Evolutionary conservation across 2,888 invertebrate genomes (phyloP).

Genomic region (Ommatoiulus sabulosus): DNA sequence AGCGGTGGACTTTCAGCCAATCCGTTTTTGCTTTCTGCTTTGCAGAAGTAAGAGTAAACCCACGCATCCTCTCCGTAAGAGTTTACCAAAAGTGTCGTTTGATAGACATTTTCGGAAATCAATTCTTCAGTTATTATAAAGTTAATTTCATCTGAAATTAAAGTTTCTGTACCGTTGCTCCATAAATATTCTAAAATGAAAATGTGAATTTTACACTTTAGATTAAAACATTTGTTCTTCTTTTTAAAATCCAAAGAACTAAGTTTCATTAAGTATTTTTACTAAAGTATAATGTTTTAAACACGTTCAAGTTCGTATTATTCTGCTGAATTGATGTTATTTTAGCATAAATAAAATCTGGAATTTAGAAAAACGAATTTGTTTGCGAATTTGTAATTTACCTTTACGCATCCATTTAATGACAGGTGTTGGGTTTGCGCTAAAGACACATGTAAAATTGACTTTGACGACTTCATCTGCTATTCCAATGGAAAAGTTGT

Average conservation of each 20-base stretch:
- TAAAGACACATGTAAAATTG: not conserved
- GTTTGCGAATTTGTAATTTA: not conserved
- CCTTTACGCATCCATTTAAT: not conserved
- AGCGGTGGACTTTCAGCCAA: not conserved
- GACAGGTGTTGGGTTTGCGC: not conserved
- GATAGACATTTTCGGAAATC: not conserved
- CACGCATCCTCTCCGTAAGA: not conserved
- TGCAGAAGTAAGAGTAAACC: not conserved
- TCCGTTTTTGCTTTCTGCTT: slow-evolving; percentile 9
- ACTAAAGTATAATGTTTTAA: not conserved
- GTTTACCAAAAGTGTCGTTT: not conserved
- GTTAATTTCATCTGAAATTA: not conserved
- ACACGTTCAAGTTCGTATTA: too few species aligned
- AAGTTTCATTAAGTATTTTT: not conserved
- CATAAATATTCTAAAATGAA: not conserved
- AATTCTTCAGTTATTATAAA: not conserved
- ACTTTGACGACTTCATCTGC: not conserved
- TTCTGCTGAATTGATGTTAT: not conserved
- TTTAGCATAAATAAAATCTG: not conserved
- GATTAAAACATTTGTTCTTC: too few species aligned
- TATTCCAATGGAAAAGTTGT: slow-evolving; percentile 28
- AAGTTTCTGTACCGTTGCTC: not conserved
- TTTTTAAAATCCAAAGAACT: too few species aligned
- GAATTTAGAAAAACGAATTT: too few species aligned
- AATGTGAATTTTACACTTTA: too few species aligned